Evolutionary conservation across 2,797 vertebrate genomes (phyloP).

Genomic region (Sebastes steindachneri): DNA sequence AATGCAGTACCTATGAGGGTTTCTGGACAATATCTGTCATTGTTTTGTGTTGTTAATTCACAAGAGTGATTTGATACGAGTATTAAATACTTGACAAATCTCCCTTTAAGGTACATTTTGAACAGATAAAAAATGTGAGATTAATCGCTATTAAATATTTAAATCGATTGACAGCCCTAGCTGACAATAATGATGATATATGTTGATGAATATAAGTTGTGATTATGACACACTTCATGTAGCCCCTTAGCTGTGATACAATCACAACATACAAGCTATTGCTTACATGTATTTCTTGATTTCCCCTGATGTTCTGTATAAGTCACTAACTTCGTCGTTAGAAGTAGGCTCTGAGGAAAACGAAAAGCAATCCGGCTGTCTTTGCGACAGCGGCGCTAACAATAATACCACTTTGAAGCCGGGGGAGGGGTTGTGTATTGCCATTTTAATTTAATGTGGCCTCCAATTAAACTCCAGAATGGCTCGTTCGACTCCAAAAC

Average conservation of each 20-base stretch:
- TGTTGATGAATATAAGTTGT: too few relatives aligned
- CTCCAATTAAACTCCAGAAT: background rate
- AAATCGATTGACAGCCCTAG: too few relatives aligned
- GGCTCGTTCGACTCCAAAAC: background rate
- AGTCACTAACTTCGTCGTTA: accelerated
- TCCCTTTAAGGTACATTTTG: too few relatives aligned
- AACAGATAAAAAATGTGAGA: too few relatives aligned
- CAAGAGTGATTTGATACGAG: too few relatives aligned
- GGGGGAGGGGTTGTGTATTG: background rate
- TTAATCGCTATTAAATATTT: too few relatives aligned
- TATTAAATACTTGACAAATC: too few relatives aligned
- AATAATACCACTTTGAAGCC: too few relatives aligned
- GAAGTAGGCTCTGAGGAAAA: background rate
- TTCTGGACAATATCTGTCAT: too few relatives aligned
- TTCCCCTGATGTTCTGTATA: background rate
- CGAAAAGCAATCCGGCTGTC: background rate
- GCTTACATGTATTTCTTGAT: background rate
- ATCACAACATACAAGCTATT: background rate
- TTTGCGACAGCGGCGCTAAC: background rate
- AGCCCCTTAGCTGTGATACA: accelerated
- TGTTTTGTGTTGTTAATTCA: too few relatives aligned
- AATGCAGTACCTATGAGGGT: too few relatives aligned
- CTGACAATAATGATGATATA: too few relatives aligned
- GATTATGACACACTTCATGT: background rate
- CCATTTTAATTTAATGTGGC: background rate